Base-by-base conservation (phyloP, 2,113 vertebrate species). In the Heloderma charlesbogerti region DNA sequence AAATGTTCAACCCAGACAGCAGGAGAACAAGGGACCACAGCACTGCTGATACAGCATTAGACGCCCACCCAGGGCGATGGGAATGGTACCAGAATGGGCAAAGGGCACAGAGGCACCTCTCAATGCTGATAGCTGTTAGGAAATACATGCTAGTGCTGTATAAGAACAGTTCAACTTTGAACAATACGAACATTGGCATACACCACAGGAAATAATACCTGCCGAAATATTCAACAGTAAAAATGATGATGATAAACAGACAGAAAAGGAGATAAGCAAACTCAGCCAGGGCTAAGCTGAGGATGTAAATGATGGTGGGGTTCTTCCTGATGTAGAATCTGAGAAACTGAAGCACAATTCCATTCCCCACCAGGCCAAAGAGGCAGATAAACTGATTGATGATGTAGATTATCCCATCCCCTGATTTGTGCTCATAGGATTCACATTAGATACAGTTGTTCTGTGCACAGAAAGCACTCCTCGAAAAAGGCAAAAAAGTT, bases 271-370 rank as follows among this genome's bases (percentile, higher is more conserved):
- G 97, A 40, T 96, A 97, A 0, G 91, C 91, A 0, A 94, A 93
- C 80, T 98, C 97, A 0, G 97, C 97, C 0, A 94, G 88, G 0
- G 97, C 97, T 96, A 97, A 92, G 94, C 97, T 98, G 63, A 98
- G 93, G 93, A 97, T 96, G 92, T 98, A 98, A 90, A 96, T 34
- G 0, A 95, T 97, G 95, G 98, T 97, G 80, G 96, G 96, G 81
- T 96, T 98, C 63, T 97, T 96, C 88, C 95, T 96, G 92, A 97
- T 96, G 92, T 91, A 94, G 87, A 97, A 97, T 82, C 97, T 95
- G 0, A 98, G 96, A 43, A 96, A 96, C 96, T 97, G 98, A 6
- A 98, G 93, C 16, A 97, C 97, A 60, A 97, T 88, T 31, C 95
- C 94, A 0, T 98, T 98, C 43, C 98, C 97, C 90, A 94, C 84